Conservation (phyloP, 2,113 vertebrate genomes). For the Xiphophorus maculatus region DNA sequence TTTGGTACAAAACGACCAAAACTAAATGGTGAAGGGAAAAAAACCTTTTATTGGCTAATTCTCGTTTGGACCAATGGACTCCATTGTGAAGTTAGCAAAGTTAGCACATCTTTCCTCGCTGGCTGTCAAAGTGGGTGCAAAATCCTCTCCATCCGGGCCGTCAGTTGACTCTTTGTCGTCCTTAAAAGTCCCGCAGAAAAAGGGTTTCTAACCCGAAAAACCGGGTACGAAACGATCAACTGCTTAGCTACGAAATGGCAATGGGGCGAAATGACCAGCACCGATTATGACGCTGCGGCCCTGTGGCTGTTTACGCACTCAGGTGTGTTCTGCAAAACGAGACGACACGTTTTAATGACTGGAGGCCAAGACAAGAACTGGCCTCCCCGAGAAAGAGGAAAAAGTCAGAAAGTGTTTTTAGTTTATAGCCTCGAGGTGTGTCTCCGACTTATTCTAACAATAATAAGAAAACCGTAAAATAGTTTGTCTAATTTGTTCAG, state of each 20-base stretch:
- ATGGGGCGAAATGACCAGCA: too few relatives aligned
- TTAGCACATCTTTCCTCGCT: not conserved
- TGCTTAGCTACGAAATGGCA: too few relatives aligned
- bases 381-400: not conserved
- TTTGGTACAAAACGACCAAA: too few relatives aligned
- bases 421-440: not conserved
- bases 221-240: too few relatives aligned
- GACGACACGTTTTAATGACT: not conserved
- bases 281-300: not conserved
- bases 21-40: not conserved
- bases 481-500: not conserved
- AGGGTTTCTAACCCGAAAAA: not conserved
- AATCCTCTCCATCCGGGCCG: not conserved
- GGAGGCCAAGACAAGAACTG: not conserved
- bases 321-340: not conserved
- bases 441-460: not conserved
- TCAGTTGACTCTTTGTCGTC: not conserved
- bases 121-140: not conserved
- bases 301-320: slow-evolving; percentile 10
- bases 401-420: not conserved
- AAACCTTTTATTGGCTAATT: not conserved
- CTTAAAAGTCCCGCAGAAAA: not conserved
- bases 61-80: not conserved
- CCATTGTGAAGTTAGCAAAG: not conserved
- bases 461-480: not conserved